Base-by-base conservation (phyloP, 2,797 vertebrate species). In the Premnoplex brunnescens region DNA sequence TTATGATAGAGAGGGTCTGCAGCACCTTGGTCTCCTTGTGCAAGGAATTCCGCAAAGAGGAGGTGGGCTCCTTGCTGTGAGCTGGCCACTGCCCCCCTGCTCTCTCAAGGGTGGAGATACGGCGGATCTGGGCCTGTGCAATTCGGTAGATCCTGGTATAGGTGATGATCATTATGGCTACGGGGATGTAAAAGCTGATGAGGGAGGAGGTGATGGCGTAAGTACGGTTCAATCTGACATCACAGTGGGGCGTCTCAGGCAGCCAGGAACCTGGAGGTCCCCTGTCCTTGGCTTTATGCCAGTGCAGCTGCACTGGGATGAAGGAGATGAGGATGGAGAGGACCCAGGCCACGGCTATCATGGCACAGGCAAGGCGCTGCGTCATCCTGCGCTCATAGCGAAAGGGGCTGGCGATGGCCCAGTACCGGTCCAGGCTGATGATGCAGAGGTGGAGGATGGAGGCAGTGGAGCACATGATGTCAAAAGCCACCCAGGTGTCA, bases 121-220 rank as follows among this genome's bases (percentile, higher is more conserved):
- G 97, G 10, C 97, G 81, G 76, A 99, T 98, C 54, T 99, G 98
- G 55, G 96, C 98, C 77, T 98, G 98, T 2, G 98, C 98, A n/a
- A 99, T 98, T 26, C 97, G 97, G 94, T 98, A 99, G 51, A 98
- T 99, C 44, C 98, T 97, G 28, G 98, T 98, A 28, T 98, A 98
- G 19, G 98, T 99, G 14, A 98, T 97, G 43, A 98, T 97, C 98
- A 98, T 98, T 93, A 98, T 97, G 5, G 97, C 94, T 73, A 99
- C 98, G 0, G 98, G 98, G 78, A 99, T 99, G 96, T 98, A 99
- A 96, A 99, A 99, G 95, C 98, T 98, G 68, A 98, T 98, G 15
- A 99, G 96, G 6, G 98, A 98, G 26, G 98, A 99, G 56, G 98
- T 97, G 87, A 99, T 97, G 43, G 98, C 98, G 0, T 98, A 98